Conservation (phyloP, 2,113 vertebrate species). For the Megaceryle torquata region DNA sequence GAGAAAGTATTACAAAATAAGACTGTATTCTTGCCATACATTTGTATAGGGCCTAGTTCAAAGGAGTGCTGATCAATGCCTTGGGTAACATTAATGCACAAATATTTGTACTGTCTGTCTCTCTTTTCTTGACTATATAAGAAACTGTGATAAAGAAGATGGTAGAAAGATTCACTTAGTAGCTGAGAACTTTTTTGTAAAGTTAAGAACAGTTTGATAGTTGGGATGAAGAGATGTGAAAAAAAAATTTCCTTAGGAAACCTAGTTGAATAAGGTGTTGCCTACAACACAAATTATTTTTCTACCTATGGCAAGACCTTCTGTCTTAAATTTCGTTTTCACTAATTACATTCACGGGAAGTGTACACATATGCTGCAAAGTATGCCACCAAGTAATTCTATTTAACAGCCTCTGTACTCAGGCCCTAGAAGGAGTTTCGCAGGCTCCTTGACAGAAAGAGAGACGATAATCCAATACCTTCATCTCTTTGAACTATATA, state of each 20-base stretch:
- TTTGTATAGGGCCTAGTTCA: background rate
- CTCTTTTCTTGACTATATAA: background rate
- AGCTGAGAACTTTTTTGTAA: background rate
- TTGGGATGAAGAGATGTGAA: background rate
- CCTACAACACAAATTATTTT: background rate
- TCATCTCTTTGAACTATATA: background rate
- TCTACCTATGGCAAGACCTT: background rate
- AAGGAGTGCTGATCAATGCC: background rate
- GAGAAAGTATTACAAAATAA: background rate
- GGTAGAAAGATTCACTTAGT: background rate
- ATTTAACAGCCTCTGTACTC: background rate
- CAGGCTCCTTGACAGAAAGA: background rate
- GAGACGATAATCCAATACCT: background rate
- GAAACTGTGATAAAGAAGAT: background rate
- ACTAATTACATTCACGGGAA: background rate
- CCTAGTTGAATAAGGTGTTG: background rate
- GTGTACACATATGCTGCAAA: background rate
- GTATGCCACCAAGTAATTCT: background rate
- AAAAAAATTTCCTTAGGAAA: background rate
- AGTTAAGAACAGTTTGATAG: background rate
- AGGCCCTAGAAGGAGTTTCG: background rate
- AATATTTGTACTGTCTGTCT: background rate
- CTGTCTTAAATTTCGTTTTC: background rate
- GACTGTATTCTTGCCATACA: fast-evolving
- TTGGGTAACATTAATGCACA: fast-evolving